phyloP scores from a whole-genome alignment of 1,140 invertebrate species.

The Pseudomyrmex dendroicus region DNA sequence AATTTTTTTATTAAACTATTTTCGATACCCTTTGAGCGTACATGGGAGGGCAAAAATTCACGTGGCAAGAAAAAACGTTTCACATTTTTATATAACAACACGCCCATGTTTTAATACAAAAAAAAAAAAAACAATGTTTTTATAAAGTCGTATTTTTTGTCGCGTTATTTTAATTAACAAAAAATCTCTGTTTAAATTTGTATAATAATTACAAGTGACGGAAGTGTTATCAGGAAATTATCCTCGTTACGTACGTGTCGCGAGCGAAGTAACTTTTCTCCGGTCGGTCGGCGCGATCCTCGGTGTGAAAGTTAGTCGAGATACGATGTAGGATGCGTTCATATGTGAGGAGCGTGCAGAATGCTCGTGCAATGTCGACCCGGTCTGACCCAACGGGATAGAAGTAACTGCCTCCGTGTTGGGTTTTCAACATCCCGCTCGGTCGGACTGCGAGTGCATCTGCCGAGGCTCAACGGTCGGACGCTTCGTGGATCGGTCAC shows the following conservation, averaged over 20 bases:
- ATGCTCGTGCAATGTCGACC: slow-evolving; percentile 75
- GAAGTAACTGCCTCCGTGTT: slow-evolving; percentile 70
- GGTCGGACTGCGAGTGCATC: slow-evolving; percentile 47
- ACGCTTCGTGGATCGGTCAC: slow-evolving; percentile 55
- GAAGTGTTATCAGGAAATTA: neutral
- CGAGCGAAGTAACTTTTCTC: slow-evolving; percentile 48
- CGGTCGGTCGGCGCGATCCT: slow-evolving; percentile 11
- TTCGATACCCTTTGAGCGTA: neutral
- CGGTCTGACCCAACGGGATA: slow-evolving; percentile 70
- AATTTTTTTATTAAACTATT: neutral
- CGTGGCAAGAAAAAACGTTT: too few relatives aligned
- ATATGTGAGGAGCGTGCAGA: slow-evolving; percentile 75
- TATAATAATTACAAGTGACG: neutral
- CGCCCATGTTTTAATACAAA: too few relatives aligned
- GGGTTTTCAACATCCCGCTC: slow-evolving; percentile 75
- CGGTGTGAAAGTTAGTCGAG: slow-evolving; percentile 72
- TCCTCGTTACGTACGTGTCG: slow-evolving; percentile 53
- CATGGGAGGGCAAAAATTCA: too few relatives aligned
- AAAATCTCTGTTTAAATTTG: too few relatives aligned
- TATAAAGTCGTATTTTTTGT: too few relatives aligned
- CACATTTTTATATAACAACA: too few relatives aligned
- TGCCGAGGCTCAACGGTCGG: slow-evolving; percentile 12
- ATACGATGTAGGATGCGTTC: slow-evolving; percentile 72
- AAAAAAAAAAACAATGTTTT: too few relatives aligned
- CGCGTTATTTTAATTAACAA: slow-evolving; percentile 3